Percentiles rank a stretch among this genome's conserved stretches.
Evolutionary conservation across 2,888 invertebrate species (phyloP).

Genomic region (Drosophila engyochracea): DNA sequence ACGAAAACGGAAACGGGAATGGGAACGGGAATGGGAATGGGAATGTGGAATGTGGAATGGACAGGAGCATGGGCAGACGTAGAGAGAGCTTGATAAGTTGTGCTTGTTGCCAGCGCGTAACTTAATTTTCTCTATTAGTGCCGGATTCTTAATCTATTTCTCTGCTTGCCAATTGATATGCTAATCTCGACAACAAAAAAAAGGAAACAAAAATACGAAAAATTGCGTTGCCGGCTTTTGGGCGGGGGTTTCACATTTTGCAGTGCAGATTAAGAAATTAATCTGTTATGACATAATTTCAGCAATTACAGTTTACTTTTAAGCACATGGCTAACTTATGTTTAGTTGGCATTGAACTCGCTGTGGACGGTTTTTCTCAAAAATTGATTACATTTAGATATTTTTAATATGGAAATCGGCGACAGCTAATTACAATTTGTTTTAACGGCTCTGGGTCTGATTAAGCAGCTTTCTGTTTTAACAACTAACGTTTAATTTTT

Average conservation of each 20-base stretch:
- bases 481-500: not conserved
- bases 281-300: slow-evolving; percentile 14
- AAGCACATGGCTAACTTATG: not conserved
- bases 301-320: not conserved
- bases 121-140: slow-evolving; percentile 77
- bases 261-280: slow-evolving; percentile 11
- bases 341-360: not conserved
- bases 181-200: slow-evolving; percentile 53
- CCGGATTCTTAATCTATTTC: slow-evolving; percentile 76
- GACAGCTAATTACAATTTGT: not conserved
- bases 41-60: slow-evolving; percentile 2
- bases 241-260: not conserved
- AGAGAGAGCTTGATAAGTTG: slow-evolving; percentile 58
- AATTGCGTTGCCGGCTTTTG: slow-evolving; percentile 22
- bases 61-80: not conserved
- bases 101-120: slow-evolving; percentile 63
- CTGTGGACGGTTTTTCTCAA: not conserved
- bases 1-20: slow-evolving; percentile 19
- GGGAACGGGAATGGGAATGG: slow-evolving; percentile 14
- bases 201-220: not conserved
- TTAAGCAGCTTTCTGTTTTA: not conserved
- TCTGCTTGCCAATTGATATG: slow-evolving; percentile 72
- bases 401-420: not conserved
- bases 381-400: too few species aligned
- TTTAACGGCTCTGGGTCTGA: not conserved